phyloP scores from a whole-genome alignment of 2,797 vertebrate species.

The Tapirus indicus region DNA sequence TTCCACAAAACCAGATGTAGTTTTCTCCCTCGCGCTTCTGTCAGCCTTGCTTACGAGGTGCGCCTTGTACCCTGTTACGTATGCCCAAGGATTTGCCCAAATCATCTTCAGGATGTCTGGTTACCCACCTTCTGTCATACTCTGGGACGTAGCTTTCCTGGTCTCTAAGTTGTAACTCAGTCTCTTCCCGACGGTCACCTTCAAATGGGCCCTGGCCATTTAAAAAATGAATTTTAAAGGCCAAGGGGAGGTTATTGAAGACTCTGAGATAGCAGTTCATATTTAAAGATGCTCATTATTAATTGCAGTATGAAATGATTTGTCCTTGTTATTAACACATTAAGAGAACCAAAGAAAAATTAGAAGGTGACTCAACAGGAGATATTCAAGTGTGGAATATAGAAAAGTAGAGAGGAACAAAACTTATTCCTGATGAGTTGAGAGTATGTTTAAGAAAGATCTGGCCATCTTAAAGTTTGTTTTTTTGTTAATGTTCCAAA shows the following conservation, averaged over 20 bases:
- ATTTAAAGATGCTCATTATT: conserved; percentile 71
- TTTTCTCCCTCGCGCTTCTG: background rate
- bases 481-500: background rate
- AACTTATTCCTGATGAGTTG: background rate
- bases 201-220: background rate
- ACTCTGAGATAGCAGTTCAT: conserved; percentile 57
- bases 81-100: background rate
- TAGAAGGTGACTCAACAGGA: conserved; percentile 63
- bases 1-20: background rate
- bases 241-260: conserved; percentile 49
- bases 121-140: background rate
- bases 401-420: background rate
- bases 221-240: background rate
- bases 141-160: background rate
- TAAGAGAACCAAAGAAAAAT: conserved; percentile 56
- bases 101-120: background rate
- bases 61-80: background rate
- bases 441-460: background rate
- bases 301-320: conserved; percentile 67
- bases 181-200: background rate
- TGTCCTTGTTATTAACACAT: conserved; percentile 70
- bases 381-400: background rate
- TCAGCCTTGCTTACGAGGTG: background rate
- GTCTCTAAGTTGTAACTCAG: background rate
- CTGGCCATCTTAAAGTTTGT: background rate